phyloP scores from a whole-genome alignment of 2,113 vertebrate genomes.

The Varanus komodoensis region DNA sequence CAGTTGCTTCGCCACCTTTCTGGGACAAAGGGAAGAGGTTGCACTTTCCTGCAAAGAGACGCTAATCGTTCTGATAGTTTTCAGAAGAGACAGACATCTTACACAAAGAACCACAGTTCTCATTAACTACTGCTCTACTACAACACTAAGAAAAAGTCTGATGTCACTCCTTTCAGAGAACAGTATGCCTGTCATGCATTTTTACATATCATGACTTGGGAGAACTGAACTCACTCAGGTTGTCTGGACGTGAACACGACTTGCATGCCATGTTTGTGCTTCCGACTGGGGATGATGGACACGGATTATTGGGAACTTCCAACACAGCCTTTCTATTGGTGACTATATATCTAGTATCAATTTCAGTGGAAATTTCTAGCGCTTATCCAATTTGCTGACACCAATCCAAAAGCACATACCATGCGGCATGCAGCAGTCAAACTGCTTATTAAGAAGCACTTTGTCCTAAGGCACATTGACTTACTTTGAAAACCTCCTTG shows the following conservation, averaged over 20 bases:
- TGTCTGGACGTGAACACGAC: background rate
- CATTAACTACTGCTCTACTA: background rate
- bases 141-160: background rate
- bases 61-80: background rate
- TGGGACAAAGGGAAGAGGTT: background rate
- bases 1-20: background rate
- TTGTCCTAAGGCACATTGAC: constrained; percentile 47
- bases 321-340: background rate
- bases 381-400: background rate
- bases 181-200: background rate
- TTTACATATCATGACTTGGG: background rate
- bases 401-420: background rate
- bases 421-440: background rate
- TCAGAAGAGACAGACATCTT: background rate
- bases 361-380: background rate
- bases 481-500: constrained; percentile 88
- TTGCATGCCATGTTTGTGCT: background rate
- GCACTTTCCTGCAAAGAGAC: background rate
- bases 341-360: background rate
- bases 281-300: no score
- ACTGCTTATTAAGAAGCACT: background rate
- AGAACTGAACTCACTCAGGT: background rate
- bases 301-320: background rate
- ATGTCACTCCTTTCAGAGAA: background rate
- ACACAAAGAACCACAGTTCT: background rate